Evolutionary conservation across 2,797 vertebrate genomes (phyloP).

Genomic region (Acrossocheilus wenchowensis): DNA sequence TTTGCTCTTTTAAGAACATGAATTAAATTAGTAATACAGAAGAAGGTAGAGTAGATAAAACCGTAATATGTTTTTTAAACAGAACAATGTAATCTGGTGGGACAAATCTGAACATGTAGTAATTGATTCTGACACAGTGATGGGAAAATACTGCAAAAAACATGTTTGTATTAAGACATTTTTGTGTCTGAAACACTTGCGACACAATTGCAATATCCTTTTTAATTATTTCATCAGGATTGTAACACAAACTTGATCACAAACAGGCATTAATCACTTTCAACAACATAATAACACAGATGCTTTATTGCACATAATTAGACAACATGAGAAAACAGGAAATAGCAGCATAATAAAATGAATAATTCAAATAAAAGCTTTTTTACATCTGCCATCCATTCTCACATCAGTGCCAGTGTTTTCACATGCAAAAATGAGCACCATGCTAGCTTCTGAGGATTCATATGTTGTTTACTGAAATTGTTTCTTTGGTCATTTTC

Average conservation of each 20-base stretch:
- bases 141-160: background rate
- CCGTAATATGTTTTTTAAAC: background rate
- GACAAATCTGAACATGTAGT: background rate
- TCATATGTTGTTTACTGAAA: background rate
- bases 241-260: background rate
- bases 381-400: background rate
- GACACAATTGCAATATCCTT: conserved; percentile 29
- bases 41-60: too few species aligned
- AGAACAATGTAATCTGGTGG: background rate
- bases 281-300: background rate
- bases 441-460: background rate
- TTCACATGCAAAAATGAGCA: background rate
- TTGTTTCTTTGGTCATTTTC: background rate
- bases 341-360: background rate
- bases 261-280: background rate
- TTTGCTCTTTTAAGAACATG: background rate
- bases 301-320: background rate
- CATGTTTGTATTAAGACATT: conserved; percentile 1
- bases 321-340: background rate
- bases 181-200: background rate
- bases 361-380: background rate
- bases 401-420: background rate
- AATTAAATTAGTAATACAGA: background rate
- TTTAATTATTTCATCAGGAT: conserved; percentile 16
- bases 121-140: background rate